Conservation (phyloP, 2,888 invertebrate species). For the Eudiplozoon nipponicum region DNA sequence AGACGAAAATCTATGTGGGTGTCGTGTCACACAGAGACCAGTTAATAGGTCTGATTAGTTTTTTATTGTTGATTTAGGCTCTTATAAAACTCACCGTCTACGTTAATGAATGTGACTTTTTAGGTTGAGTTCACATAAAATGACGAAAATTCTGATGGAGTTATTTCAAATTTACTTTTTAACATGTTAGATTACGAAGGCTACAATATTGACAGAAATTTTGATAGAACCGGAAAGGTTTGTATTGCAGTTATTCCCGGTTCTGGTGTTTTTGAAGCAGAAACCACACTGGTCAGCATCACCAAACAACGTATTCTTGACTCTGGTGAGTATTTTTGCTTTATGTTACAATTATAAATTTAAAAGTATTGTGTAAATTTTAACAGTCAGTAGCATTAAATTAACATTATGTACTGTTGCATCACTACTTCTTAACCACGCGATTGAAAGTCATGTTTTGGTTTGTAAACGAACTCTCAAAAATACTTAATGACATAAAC, state of each 20-base stretch:
- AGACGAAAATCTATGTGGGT: too few relatives aligned
- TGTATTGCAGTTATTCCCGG: constrained; percentile 91
- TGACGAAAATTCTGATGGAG: neutral
- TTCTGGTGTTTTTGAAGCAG: constrained; percentile 88
- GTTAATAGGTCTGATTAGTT: too few relatives aligned
- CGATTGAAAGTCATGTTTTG: too few relatives aligned
- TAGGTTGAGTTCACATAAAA: neutral
- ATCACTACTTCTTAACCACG: too few relatives aligned
- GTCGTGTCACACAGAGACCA: too few relatives aligned
- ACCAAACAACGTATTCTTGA: constrained; percentile 93
- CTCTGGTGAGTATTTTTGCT: constrained; percentile 36
- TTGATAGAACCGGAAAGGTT: constrained; percentile 81
- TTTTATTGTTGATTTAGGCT: too few relatives aligned
- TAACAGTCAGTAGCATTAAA: constrained; percentile 62
- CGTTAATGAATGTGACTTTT: too few relatives aligned
- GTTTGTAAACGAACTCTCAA: too few relatives aligned
- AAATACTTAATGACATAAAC: too few relatives aligned
- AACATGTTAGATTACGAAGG: constrained; percentile 52
- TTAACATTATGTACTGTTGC: too few relatives aligned
- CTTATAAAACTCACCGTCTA: too few relatives aligned
- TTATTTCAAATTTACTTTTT: constrained; percentile 13
- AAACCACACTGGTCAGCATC: constrained; percentile 70
- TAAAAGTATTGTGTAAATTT: constrained; percentile 47
- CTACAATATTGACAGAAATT: constrained; percentile 75
- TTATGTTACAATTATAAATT: constrained; percentile 3